Evolutionary conservation across 2,888 invertebrate species (phyloP).

Genomic region (Morpho achilles): DNA sequence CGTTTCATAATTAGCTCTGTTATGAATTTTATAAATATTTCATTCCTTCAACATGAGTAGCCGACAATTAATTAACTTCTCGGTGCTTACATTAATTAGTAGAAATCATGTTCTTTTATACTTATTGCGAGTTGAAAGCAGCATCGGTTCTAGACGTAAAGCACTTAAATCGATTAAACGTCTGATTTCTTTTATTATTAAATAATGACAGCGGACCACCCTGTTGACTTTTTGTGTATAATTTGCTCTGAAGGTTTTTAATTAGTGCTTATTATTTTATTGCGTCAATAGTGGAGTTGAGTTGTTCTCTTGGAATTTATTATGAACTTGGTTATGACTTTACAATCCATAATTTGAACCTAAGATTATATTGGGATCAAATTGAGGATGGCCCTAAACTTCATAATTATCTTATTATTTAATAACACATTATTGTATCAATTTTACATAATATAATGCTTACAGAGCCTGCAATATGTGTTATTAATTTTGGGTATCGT

Average conservation of each 20-base stretch:
- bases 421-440: constrained; percentile 11
- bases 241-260: constrained; percentile 40
- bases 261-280: constrained; percentile 54
- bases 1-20: constrained; percentile 71
- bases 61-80: constrained; percentile 73
- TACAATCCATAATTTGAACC: constrained; percentile 57
- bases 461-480: neutral
- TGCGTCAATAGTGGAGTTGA: constrained; percentile 38
- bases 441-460: constrained; percentile 4
- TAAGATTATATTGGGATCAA: constrained; percentile 24
- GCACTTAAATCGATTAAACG: constrained; percentile 23
- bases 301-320: constrained; percentile 45
- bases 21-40: constrained; percentile 78
- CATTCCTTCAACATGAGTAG: constrained; percentile 61
- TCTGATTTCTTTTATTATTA: constrained; percentile 22
- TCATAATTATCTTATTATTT: constrained; percentile 20
- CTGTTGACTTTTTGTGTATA: constrained; percentile 37
- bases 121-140: constrained; percentile 55
- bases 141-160: constrained; percentile 20
- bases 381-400: constrained; percentile 15
- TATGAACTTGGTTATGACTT: constrained; percentile 48
- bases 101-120: constrained; percentile 56
- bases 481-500: neutral
- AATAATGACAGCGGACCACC: constrained; percentile 45
- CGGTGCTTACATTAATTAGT: constrained; percentile 73